phyloP scores from a whole-genome alignment of 2,797 vertebrate species.

The Novumbra hubbsi region DNA sequence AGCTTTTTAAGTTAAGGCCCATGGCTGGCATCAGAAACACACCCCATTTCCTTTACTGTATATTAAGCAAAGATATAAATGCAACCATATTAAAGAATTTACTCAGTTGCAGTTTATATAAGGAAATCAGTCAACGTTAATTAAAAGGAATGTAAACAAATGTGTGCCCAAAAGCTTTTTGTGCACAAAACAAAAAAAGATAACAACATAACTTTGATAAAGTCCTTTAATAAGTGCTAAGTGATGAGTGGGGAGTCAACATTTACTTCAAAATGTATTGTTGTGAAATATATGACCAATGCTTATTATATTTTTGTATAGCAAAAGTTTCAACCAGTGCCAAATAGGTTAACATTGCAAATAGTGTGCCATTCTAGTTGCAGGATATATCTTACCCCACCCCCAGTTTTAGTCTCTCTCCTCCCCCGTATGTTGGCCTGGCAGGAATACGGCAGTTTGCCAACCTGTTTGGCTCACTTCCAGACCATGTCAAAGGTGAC shows the following conservation, averaged over 20 bases:
- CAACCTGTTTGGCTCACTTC: constrained; percentile 10
- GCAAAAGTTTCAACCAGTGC: background rate
- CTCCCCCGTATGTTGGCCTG: background rate
- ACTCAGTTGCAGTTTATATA: too few relatives aligned
- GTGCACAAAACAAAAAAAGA: too few relatives aligned
- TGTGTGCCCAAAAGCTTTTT: too few relatives aligned
- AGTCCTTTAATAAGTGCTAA: too few relatives aligned
- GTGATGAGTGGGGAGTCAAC: too few relatives aligned
- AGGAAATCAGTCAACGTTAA: too few relatives aligned
- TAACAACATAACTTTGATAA: too few relatives aligned
- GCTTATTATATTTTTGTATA: too few relatives aligned
- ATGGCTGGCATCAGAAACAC: background rate
- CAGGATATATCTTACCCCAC: background rate
- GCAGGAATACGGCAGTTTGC: background rate
- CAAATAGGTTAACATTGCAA: background rate
- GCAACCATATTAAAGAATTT: too few relatives aligned
- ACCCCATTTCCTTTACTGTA: background rate
- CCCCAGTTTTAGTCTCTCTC: background rate
- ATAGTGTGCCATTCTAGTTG: background rate
- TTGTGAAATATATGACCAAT: too few relatives aligned
- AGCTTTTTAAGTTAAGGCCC: background rate
- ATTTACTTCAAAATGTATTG: too few relatives aligned
- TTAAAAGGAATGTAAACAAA: too few relatives aligned
- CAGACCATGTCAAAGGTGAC: constrained; percentile 31
- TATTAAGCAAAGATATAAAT: background rate